phyloP scores from a whole-genome alignment of 2,113 vertebrate genomes.

The Catharus minimus region DNA sequence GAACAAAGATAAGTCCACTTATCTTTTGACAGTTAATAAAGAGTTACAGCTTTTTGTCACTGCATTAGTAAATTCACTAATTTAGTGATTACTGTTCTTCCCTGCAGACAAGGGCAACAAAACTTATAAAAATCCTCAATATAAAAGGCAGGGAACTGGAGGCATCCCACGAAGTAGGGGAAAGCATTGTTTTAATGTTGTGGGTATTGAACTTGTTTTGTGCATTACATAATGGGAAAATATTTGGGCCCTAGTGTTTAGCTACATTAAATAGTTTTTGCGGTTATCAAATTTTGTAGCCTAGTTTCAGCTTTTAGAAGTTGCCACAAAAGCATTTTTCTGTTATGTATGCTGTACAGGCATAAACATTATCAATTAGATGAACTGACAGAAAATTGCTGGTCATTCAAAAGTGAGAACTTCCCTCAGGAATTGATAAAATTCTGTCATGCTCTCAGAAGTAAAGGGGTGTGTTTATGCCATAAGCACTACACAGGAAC shows the following conservation, averaged over 20 bases:
- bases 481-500: not conserved
- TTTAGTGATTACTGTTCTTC: not conserved
- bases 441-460: conserved; percentile 10
- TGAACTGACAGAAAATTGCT: conserved; percentile 20
- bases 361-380: conserved; percentile 36
- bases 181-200: not conserved
- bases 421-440: not conserved
- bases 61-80: not conserved
- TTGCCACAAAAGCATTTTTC: not conserved
- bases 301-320: conserved; percentile 49
- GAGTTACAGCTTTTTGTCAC: not conserved
- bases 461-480: not conserved
- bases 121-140: not conserved
- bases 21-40: not conserved
- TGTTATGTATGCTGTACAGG: not conserved
- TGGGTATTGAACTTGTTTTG: not conserved
- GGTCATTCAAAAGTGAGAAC: not conserved
- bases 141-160: not conserved
- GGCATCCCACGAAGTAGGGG: not conserved
- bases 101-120: not conserved
- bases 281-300: conserved; percentile 44
- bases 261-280: conserved; percentile 47
- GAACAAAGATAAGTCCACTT: not conserved
- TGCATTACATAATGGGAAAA: conserved; percentile 33
- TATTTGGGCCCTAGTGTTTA: not conserved